Evolutionary conservation across 64 coral and sea anemone genomes (phyloP).

Genomic region (Orbicella faveolata): DNA sequence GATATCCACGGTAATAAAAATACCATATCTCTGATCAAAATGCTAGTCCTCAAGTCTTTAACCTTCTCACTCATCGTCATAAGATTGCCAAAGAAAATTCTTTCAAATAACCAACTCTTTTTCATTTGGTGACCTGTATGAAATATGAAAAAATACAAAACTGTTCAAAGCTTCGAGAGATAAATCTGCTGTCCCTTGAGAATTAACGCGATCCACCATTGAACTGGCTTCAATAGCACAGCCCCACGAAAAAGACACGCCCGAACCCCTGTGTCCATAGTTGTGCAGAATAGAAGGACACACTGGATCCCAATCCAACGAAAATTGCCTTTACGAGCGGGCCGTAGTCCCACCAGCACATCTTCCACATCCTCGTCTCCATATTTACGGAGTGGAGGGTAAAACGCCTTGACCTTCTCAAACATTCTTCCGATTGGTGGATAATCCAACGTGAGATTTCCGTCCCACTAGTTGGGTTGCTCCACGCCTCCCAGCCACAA

Average conservation of each 20-base stretch:
- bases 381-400: slow-evolving; percentile 25
- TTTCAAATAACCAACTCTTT: too few species aligned
- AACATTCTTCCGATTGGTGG: slow-evolving; percentile 24
- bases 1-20: too few species aligned
- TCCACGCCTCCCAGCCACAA: neutral
- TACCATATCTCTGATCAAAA: too few species aligned
- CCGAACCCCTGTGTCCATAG: neutral
- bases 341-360: slow-evolving; percentile 6
- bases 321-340: neutral
- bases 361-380: slow-evolving; percentile 9
- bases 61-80: too few species aligned
- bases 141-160: too few species aligned
- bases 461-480: neutral
- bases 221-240: neutral
- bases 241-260: neutral
- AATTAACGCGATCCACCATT: too few species aligned
- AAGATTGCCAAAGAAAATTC: too few species aligned
- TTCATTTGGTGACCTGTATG: too few species aligned
- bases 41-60: too few species aligned
- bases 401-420: slow-evolving; percentile 36
- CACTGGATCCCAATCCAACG: neutral
- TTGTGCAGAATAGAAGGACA: too few species aligned
- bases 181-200: too few species aligned
- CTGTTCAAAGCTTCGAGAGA: too few species aligned
- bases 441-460: slow-evolving; percentile 5